Evolutionary conservation across 2,797 vertebrate genomes (phyloP).

Genomic region (Tangara arthus): DNA sequence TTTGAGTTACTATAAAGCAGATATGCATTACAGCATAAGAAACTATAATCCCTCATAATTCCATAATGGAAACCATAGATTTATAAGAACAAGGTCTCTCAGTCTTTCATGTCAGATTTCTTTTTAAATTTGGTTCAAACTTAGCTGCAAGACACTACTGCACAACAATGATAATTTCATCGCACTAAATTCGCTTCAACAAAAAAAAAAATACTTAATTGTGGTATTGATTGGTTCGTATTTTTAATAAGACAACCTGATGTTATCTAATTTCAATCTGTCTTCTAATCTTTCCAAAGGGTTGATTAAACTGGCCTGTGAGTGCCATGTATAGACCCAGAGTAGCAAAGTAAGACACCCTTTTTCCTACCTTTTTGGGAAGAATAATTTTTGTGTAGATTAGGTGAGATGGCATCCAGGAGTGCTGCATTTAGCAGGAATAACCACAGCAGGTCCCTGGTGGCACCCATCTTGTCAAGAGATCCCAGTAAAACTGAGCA

Average conservation of each 20-base stretch:
- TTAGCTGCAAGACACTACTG: neutral
- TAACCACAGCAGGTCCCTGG: neutral
- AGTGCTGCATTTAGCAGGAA: neutral
- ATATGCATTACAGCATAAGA: neutral
- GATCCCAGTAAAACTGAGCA: neutral
- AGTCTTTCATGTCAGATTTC: neutral
- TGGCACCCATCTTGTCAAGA: neutral
- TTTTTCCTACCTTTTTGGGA: neutral
- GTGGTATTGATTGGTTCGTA: fast-evolving
- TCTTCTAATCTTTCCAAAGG: neutral
- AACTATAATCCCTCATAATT: neutral
- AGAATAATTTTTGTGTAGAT: neutral
- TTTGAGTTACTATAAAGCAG: neutral
- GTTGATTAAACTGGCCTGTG: neutral
- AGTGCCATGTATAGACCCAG: neutral
- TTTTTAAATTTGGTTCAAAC: neutral
- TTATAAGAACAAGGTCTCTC: neutral
- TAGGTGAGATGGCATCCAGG: neutral
- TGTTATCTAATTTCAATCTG: neutral
- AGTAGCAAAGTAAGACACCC: fast-evolving
- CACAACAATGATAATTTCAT: neutral
- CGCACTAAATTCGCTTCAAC: neutral
- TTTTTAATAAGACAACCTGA: neutral
- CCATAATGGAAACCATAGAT: neutral
- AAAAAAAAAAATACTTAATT: neutral